Conservation (phyloP, 2,113 vertebrate species). For the Amia ocellicauda region DNA sequence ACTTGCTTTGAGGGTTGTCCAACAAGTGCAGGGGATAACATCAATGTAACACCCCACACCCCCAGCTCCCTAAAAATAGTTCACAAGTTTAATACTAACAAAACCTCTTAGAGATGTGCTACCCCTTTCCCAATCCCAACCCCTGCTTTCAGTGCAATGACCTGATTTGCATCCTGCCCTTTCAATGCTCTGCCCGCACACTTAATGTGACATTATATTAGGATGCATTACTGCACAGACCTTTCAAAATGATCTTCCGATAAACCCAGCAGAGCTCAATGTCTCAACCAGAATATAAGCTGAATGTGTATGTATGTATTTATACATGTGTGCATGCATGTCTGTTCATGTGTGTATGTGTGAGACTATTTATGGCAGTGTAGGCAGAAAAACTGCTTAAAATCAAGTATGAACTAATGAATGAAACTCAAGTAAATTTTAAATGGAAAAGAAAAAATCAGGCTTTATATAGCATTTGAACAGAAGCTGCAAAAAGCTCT, state of each 20-base stretch:
- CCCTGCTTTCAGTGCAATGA: constrained; percentile 4
- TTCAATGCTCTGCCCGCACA: neutral
- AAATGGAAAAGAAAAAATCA: too few relatives aligned
- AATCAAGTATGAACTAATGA: too few relatives aligned
- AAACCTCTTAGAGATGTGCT: constrained; percentile 30
- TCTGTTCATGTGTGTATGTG: too few relatives aligned
- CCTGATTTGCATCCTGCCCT: neutral
- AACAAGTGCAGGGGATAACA: constrained; percentile 16
- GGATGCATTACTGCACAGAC: neutral
- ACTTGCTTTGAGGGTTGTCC: constrained; percentile 33
- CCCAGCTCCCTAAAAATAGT: constrained; percentile 33
- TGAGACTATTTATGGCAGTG: too few relatives aligned
- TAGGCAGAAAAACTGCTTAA: too few relatives aligned
- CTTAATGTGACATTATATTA: constrained; percentile 4
- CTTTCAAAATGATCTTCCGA: neutral
- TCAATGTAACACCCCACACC: constrained; percentile 21
- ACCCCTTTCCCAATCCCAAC: constrained; percentile 21
- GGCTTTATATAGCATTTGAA: too few relatives aligned
- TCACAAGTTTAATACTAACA: constrained; percentile 25
- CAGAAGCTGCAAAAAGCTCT: too few relatives aligned
- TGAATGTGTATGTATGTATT: too few relatives aligned
- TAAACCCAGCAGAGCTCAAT: neutral
- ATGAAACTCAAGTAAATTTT: too few relatives aligned
- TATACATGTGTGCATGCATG: too few relatives aligned
- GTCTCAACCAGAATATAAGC: too few relatives aligned